Base-by-base conservation (phyloP, 2,888 invertebrate species). In the Meiosimyza decipiens region DNA sequence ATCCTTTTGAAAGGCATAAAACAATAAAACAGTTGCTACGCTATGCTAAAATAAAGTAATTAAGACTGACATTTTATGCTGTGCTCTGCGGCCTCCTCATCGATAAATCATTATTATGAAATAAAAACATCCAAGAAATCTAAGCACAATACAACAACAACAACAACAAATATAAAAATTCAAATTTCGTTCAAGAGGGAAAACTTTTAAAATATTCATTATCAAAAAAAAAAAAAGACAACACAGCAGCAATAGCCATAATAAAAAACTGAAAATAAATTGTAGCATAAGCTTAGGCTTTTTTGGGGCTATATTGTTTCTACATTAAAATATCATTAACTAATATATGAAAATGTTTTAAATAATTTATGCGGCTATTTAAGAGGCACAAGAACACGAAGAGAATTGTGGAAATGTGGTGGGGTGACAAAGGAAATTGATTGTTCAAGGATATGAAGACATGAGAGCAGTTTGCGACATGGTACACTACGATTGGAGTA, bases 111-210 rank as follows among this genome's bases (percentile, higher is more conserved):
- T 18, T 28, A 60, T 15, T 13, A 60, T 28, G 59, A 13, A 55
- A 70, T 73, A 69, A 73, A 59, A 52, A 65, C 28, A 70, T 59
- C 50, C 33, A 57, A 52, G 69, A 73, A 54, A 68, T 65, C 3
- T 60, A 65, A 59, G 16, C 64, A 64, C 52, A 60, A 1, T 54
- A 54, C 16, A 54, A 54, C 6, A 16, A 54, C 7, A 54, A 54
- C 55, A 18, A 16, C 16, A 16, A 0, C 15, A 55, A 16, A 4
- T 6, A 1, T 2, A 55, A 40, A 40, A 40, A 9, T 40, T 40
- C 9, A 40, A 40, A 40, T 9, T 40, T 40, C 40, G 2, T 40
- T 40, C 40, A 40, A 40, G 40, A 9, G 40, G 40, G 9, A n/a
- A 16, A 55, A 55, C 55, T 55, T 55, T 55, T 55, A 55, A 55